These are phyloP conservation scores for Hydrophis major DNA, from an alignment of 2,797 vertebrate species.

Conservation along the genomic window DNA sequence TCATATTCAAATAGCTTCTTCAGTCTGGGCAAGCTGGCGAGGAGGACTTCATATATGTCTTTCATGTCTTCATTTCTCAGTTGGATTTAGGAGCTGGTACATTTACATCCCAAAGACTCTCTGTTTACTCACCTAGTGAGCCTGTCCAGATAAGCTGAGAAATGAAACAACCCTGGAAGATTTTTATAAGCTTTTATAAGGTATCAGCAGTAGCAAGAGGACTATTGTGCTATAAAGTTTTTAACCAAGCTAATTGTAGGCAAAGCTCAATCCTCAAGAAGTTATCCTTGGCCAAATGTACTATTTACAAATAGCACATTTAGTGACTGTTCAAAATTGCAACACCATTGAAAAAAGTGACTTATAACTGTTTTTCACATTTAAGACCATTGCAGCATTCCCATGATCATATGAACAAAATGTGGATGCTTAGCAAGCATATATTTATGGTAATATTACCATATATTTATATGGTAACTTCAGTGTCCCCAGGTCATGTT, in stretches of 20 bases:
- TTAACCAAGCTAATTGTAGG: neutral
- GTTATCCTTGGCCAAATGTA: too few relatives aligned
- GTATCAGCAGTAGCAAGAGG: neutral
- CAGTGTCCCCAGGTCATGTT: neutral
- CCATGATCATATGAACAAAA: neutral
- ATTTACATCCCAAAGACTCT: neutral
- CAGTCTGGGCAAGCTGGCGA: neutral
- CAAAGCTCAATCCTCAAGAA: neutral
- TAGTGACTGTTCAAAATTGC: neutral
- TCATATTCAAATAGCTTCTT: neutral
- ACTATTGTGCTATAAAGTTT: neutral
- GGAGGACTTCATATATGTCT: neutral
- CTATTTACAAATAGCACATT: neutral
- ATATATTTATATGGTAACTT: neutral
- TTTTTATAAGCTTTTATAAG: neutral
- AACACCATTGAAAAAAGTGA: neutral
- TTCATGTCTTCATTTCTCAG: neutral
- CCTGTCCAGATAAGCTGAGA: neutral
- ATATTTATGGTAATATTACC: neutral
- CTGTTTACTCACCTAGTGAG: neutral
- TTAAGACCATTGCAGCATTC: neutral
- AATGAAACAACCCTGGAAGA: neutral
- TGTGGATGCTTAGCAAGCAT: neutral
- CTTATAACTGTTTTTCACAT: neutral
- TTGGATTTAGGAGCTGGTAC: neutral